Percentiles rank a stretch among this genome's conserved stretches.
Evolutionary conservation across 2,888 invertebrate species (phyloP).

Genomic region (Nymphalis polychloros): DNA sequence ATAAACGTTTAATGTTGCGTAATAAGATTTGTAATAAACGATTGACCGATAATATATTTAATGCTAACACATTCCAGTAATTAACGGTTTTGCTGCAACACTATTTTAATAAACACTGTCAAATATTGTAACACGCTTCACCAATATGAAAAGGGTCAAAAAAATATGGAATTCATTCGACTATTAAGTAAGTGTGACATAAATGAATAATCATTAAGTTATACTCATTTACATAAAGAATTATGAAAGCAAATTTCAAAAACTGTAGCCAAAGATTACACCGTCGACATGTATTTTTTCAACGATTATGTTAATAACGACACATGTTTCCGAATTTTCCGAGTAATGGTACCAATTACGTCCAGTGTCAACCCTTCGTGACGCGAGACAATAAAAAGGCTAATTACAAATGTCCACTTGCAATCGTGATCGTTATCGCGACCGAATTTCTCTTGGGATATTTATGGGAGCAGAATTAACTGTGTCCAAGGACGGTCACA

Average conservation of each 20-base stretch:
- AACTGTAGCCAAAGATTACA: constrained; percentile 25
- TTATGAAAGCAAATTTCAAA: neutral
- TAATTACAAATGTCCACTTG: constrained; percentile 44
- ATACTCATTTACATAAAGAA: neutral
- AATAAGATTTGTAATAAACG: too few relatives aligned
- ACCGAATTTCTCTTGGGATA: constrained; percentile 42
- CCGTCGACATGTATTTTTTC: constrained; percentile 28
- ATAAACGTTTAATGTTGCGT: too few relatives aligned
- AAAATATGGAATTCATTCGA: neutral
- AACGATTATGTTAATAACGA: constrained; percentile 41
- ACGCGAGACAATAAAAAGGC: constrained; percentile 41
- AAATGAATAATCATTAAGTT: constrained; percentile 1
- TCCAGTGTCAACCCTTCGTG: constrained; percentile 41
- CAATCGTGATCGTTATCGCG: constrained; percentile 42
- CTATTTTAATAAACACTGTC: neutral
- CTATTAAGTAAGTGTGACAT: neutral
- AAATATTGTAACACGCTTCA: too few relatives aligned
- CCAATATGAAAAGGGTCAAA: neutral
- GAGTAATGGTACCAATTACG: constrained; percentile 36
- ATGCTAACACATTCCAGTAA: too few relatives aligned
- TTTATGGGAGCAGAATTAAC: constrained; percentile 37
- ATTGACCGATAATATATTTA: too few relatives aligned
- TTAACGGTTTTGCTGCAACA: neutral
- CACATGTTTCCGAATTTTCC: constrained; percentile 39
- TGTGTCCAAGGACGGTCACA: constrained; percentile 18